Conservation (phyloP, 2,113 vertebrate species). For the Salvelinus alpinus region DNA sequence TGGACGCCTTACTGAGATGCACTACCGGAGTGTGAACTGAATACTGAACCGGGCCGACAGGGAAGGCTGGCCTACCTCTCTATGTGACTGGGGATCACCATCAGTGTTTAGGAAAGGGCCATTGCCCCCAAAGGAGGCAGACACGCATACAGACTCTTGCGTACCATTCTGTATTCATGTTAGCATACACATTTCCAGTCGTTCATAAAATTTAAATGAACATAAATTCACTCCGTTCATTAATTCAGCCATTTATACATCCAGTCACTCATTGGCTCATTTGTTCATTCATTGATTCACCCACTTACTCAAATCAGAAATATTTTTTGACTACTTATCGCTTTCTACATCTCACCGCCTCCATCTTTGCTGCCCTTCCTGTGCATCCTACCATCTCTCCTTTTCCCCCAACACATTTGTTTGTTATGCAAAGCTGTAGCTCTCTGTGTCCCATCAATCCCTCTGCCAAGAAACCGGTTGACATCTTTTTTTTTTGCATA, state of each 20-base stretch:
- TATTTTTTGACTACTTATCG: background rate
- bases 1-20: background rate
- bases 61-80: background rate
- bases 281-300: too few species aligned
- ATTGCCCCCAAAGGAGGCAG: background rate
- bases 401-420: slow-evolving; percentile 10
- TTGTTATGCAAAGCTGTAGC: slow-evolving; percentile 16
- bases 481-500: background rate
- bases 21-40: slow-evolving; percentile 7
- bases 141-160: background rate
- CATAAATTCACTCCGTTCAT: slow-evolving; percentile 7
- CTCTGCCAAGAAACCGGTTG: background rate
- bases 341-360: background rate
- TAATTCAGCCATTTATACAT: background rate
- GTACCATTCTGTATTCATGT: background rate
- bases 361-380: background rate
- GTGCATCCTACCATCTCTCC: background rate
- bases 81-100: background rate
- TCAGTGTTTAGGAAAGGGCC: background rate
- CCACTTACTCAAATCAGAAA: background rate
- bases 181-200: background rate
- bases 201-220: background rate
- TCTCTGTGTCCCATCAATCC: background rate
- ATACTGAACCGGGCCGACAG: slow-evolving; percentile 2
- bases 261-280: background rate